Percentiles rank a stretch among this genome's conserved stretches.
Evolutionary conservation across 2,113 vertebrate species (phyloP).

Genomic region (Nannospalax galili): DNA sequence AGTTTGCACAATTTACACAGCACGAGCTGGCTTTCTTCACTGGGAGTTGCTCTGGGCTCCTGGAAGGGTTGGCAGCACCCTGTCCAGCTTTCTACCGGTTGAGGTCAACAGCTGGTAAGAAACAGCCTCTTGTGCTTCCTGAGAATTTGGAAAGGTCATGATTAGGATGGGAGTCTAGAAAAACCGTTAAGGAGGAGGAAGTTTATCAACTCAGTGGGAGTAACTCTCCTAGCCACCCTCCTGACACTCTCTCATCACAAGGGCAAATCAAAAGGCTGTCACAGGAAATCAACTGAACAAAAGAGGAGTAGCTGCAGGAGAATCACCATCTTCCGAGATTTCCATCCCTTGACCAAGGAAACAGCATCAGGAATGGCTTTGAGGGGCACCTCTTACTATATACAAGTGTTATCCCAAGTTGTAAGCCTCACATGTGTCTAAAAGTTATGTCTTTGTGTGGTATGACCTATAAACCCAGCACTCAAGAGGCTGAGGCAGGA

Average conservation of each 20-base stretch:
- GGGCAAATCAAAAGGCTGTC: background rate
- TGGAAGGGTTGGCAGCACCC: background rate
- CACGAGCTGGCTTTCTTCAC: conserved; percentile 70
- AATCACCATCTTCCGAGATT: background rate
- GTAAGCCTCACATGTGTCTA: background rate
- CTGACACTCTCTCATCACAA: background rate
- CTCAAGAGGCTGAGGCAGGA: background rate
- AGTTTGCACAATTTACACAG: conserved; percentile 79
- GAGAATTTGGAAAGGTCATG: conserved; percentile 72
- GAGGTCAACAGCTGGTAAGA: conserved; percentile 50
- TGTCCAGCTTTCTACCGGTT: conserved; percentile 43
- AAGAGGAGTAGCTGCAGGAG: conserved; percentile 24
- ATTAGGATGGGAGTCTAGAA: conserved; percentile 63
- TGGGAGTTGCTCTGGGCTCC: conserved; percentile 45
- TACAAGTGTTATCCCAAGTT: background rate
- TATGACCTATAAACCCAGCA: background rate
- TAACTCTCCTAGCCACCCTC: conserved; percentile 74
- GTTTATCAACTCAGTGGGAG: conserved; percentile 73
- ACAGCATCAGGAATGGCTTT: background rate
- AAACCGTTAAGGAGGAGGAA: conserved; percentile 77
- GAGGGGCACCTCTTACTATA: too few relatives aligned
- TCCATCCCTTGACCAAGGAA: background rate
- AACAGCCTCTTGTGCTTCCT: conserved; percentile 45
- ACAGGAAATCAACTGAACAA: background rate
- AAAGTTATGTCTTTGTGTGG: background rate